These are phyloP conservation scores for Pemphredon lugubris DNA, from an alignment of 2,888 invertebrate genomes.

Conservation along the genomic window DNA sequence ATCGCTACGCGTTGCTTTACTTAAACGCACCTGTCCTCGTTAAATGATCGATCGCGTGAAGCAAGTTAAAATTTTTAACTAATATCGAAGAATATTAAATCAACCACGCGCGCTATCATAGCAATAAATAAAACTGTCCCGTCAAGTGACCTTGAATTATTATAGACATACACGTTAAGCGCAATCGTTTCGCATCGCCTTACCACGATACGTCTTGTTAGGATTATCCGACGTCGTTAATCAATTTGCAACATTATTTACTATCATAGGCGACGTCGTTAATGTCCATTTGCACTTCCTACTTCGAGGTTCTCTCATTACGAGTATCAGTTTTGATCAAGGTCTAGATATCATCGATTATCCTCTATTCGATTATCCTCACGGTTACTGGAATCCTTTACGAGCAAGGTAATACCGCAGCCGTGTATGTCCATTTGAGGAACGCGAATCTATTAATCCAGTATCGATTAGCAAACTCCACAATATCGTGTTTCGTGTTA, in stretches of 20 bases:
- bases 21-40: no score
- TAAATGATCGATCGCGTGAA: no score
- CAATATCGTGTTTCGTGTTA: conserved; percentile 41
- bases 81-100: no score
- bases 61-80: no score
- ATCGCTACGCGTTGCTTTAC: no score
- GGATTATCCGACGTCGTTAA: background rate
- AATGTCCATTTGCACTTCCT: conserved; percentile 13
- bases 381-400: conserved; percentile 44
- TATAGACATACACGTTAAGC: no score
- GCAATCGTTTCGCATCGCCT: background rate
- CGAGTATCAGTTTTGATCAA: conserved; percentile 21
- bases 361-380: conserved; percentile 49
- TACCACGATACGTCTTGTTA: background rate
- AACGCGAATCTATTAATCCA: conserved; percentile 59
- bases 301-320: conserved; percentile 21
- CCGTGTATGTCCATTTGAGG: conserved; percentile 49
- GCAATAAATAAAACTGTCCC: no score
- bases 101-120: no score
- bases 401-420: conserved; percentile 34
- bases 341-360: conserved; percentile 29
- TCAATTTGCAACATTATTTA: background rate
- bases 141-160: no score
- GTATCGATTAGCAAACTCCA: conserved; percentile 49
- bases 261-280: background rate